Conservation (phyloP, 2,888 invertebrate species). For the Sinhomidia bicolor region DNA sequence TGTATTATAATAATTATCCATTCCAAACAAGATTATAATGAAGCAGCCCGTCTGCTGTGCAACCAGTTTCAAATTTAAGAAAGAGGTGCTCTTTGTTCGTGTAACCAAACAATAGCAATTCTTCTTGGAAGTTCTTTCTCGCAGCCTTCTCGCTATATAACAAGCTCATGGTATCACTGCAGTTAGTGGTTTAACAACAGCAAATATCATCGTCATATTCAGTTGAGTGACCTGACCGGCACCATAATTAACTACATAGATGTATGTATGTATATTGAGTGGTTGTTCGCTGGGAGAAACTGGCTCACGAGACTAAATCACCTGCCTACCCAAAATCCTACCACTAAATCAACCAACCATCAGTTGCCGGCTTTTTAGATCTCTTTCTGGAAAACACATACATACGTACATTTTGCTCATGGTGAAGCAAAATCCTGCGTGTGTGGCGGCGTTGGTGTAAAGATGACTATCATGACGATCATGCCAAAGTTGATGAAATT, state of each 20-base stretch:
- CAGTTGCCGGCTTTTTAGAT: conserved; percentile 8
- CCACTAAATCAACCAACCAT: neutral
- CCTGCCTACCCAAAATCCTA: neutral
- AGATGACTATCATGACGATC: conserved; percentile 15
- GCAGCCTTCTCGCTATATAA: neutral
- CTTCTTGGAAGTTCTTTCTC: conserved; percentile 19
- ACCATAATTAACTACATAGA: conserved; percentile 6
- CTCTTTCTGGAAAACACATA: neutral
- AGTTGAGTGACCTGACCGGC: conserved; percentile 54
- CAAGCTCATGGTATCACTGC: neutral
- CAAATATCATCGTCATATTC: neutral
- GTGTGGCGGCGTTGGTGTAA: neutral
- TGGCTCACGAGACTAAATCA: neutral
- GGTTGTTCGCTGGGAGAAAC: neutral
- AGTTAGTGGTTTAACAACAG: neutral
- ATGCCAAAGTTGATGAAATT: conserved; percentile 35
- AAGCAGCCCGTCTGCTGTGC: neutral
- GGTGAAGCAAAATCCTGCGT: neutral
- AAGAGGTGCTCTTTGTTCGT: neutral
- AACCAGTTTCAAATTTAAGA: conserved; percentile 20
- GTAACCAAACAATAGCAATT: neutral
- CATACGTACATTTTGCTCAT: neutral
- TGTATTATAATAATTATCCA: too few relatives aligned
- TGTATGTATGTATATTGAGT: neutral
- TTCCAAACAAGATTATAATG: neutral